Base-by-base conservation (phyloP, 2,797 vertebrate species). In the Pseudochromis fuscus region DNA sequence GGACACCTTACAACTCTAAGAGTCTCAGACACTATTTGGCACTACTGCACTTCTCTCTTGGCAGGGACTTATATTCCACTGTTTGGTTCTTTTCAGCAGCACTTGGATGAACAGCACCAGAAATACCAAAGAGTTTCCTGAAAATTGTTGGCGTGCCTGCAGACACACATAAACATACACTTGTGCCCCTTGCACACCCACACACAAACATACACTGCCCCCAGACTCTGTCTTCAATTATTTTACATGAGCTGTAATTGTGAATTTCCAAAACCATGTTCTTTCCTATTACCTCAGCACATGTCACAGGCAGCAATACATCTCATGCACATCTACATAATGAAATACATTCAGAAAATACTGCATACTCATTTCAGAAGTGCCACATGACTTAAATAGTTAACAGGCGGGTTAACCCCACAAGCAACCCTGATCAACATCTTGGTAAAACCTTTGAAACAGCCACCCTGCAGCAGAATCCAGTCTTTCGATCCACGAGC, bases 121-220 rank as follows among this genome's bases (percentile, higher is more conserved):
- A 88, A 90, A 90, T 89, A 89, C 82, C 82, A 84, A 87, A 85
- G 82, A 84, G 74, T 89, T 86, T 87, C 84, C 83, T 89, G 82
- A 87, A 88, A 88, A 89, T 83, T 72, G 83, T 64, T 89, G 87
- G 85, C 77, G 44, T 82, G 84, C 81, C 81, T 86, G 72, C 37
- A 61, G 64, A 88, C 62, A 85, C 72, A 58, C 75, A 87, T 75
- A 82, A 72, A 84, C 74, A 72, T 59, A 64, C 79, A 70, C 74
- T 70, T 69, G 64, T 60, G 61, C 74, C 53, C 49, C 58, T 75
- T 62, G 58, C 62, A 57, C 72, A 64, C 76, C 64, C 68, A 70
- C 33, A 72, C 48, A 59, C 18, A 27, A 35, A 33, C 42, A 28
- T 13, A 10, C 11, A 13, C 51, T 53, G 30, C 62, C 73, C 74